A percentile compares a stretch with the other conserved stretches of the same genome.
These are phyloP conservation scores for Samia ricini DNA, from an alignment of 1,140 invertebrate genomes.

Conservation along the genomic window DNA sequence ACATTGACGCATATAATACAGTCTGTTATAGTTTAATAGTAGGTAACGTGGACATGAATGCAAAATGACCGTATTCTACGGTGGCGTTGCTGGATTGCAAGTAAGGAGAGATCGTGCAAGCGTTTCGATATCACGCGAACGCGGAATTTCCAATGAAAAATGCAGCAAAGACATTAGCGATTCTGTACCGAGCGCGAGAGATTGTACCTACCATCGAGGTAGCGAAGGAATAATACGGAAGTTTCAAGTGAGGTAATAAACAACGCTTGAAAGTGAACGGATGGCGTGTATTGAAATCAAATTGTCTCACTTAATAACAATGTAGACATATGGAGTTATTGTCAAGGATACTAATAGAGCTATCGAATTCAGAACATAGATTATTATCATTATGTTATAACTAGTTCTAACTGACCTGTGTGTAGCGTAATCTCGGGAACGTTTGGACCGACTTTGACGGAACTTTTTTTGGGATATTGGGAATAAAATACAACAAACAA, in stretches of 20 bases:
- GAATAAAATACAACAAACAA: no score
- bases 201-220: conserved; percentile 29
- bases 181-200: conserved; percentile 21
- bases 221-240: conserved; percentile 33
- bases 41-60: conserved; percentile 23
- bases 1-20: conserved; percentile 18
- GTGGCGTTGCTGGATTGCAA: background rate
- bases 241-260: conserved; percentile 29
- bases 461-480: no score
- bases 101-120: conserved; percentile 27
- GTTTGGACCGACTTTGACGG: no score
- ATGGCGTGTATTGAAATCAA: conserved; percentile 29
- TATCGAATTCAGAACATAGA: background rate
- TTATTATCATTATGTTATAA: no score
- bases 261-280: conserved; percentile 41
- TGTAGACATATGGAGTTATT: conserved; percentile 6
- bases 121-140: conserved; percentile 40
- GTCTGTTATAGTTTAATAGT: conserved; percentile 7
- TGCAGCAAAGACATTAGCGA: conserved; percentile 34
- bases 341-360: background rate
- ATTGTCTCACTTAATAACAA: conserved; percentile 8
- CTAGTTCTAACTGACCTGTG: no score
- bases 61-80: background rate
- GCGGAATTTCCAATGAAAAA: conserved; percentile 58
- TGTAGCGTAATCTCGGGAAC: no score